phyloP scores from a whole-genome alignment of 1,140 invertebrate species.

The Achatina immaculata region DNA sequence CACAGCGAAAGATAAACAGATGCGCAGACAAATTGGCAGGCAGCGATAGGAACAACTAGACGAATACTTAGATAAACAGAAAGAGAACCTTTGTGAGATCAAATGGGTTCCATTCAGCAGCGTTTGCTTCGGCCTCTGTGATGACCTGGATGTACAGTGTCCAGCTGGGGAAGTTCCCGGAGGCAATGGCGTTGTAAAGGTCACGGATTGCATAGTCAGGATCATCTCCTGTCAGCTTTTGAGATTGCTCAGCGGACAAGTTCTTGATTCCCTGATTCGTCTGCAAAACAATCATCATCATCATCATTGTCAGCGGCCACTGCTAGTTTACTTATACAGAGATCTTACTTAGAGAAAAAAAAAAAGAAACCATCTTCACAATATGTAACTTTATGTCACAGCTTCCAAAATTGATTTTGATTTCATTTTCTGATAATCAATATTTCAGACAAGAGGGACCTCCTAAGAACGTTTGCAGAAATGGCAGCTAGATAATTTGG shows the following conservation, averaged over 20 bases:
- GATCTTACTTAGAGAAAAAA: too few relatives aligned
- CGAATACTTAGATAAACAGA: neutral
- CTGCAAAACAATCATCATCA: slow-evolving; percentile 64
- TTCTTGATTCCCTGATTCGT: slow-evolving; percentile 92
- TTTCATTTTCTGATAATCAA: too few relatives aligned
- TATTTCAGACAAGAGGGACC: too few relatives aligned
- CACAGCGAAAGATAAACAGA: neutral
- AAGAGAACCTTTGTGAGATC: slow-evolving; percentile 68
- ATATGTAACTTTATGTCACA: too few relatives aligned
- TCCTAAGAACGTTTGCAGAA: too few relatives aligned
- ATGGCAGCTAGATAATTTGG: too few relatives aligned
- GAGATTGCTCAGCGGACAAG: slow-evolving; percentile 81
- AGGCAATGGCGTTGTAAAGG: slow-evolving; percentile 90
- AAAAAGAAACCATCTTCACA: too few relatives aligned
- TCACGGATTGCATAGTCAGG: slow-evolving; percentile 92
- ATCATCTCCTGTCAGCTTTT: slow-evolving; percentile 80
- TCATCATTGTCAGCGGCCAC: too few relatives aligned
- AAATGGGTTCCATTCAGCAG: slow-evolving; percentile 70
- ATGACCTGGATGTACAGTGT: slow-evolving; percentile 74
- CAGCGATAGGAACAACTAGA: neutral
- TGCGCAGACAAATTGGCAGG: neutral
- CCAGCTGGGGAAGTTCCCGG: slow-evolving; percentile 87
- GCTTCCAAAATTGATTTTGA: too few relatives aligned
- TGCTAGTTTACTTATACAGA: too few relatives aligned
- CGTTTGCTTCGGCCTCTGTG: slow-evolving; percentile 74